These are phyloP conservation scores for Sorex fumeus DNA, from an alignment of 2,113 vertebrate species.

Conservation along the genomic window DNA sequence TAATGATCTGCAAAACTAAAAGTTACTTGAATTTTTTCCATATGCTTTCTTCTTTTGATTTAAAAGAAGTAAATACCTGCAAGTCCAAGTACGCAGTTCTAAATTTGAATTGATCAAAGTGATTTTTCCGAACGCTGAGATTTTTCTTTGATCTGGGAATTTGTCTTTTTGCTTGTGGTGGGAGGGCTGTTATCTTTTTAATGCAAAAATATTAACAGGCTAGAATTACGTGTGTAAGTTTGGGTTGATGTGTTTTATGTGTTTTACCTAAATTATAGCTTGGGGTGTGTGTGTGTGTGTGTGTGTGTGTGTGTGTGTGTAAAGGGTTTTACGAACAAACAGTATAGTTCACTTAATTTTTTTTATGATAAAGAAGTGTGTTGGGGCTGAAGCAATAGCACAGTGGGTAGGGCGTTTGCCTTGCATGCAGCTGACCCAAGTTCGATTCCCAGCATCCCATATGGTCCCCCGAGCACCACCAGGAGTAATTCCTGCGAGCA, in stretches of 20 bases:
- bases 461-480: too few species aligned
- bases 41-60: neutral
- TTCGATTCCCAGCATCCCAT: too few species aligned
- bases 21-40: constrained; percentile 7
- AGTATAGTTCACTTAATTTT: constrained; percentile 50
- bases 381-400: too few species aligned
- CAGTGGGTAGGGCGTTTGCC: too few species aligned
- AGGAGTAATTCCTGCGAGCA: too few species aligned
- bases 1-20: neutral
- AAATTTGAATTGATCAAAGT: constrained; percentile 35
- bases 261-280: constrained; percentile 11
- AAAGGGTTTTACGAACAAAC: constrained; percentile 35
- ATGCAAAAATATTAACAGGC: neutral
- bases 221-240: neutral
- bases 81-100: constrained; percentile 14
- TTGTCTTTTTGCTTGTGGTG: constrained; percentile 40
- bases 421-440: too few species aligned
- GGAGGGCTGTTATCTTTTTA: neutral
- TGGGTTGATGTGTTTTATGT: constrained; percentile 1
- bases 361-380: constrained; percentile 25
- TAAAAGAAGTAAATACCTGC: constrained; percentile 15
- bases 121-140: constrained; percentile 5
- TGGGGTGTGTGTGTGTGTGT: neutral
- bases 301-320: neutral
- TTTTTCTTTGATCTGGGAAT: constrained; percentile 28